Evolutionary conservation across 2,888 invertebrate genomes (phyloP), one percentile per base, ranked within the genome.

Genomic region (Drosophila kanekoi): DNA sequence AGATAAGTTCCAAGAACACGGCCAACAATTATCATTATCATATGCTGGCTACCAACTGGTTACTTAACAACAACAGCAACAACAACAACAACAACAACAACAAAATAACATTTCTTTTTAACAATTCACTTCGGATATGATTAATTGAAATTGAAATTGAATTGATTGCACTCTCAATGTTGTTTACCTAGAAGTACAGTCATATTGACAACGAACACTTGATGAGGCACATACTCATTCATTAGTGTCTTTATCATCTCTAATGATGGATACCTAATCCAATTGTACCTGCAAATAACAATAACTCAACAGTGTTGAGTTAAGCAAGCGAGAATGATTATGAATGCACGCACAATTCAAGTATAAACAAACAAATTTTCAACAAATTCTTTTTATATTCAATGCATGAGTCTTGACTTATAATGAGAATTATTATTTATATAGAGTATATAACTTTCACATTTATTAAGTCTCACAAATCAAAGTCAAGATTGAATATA

Each of bases 1-100:
- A 54, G 32, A 68, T 64, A 49, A 64, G 61, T 73, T 68, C 69
- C 69, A 69, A 78, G 76, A 73, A 78, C 54, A 40, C 41, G 68
- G 28, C 40, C 32, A 53, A 66, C 54, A 69, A 72, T 47, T 72
- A 54, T 54, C 40, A 53, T 49, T 71, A 53, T 44, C 43, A 40
- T 35, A 44, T 38, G 51, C 23, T 32, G 37, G n/a, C 56, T 33
- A 20, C n/a, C 40, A 62, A 49, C 69, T 59, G 58, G 64, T 52
- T 59, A 32, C 8, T 49, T 11, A 20, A 54, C 16, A 48, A 52
- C 35, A 43, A 35, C 16, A 48, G 48, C 35, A 43, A 35, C n/a
- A 43, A 23, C 11, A 38, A 51, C 18, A 14, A 23, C 40, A 23
- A 14, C 38, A 23, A n/a, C 23, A 23, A 5, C 23, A 23, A 11